Conservation (phyloP, 2,797 vertebrate species). For the Spinibarbus caldwelli region DNA sequence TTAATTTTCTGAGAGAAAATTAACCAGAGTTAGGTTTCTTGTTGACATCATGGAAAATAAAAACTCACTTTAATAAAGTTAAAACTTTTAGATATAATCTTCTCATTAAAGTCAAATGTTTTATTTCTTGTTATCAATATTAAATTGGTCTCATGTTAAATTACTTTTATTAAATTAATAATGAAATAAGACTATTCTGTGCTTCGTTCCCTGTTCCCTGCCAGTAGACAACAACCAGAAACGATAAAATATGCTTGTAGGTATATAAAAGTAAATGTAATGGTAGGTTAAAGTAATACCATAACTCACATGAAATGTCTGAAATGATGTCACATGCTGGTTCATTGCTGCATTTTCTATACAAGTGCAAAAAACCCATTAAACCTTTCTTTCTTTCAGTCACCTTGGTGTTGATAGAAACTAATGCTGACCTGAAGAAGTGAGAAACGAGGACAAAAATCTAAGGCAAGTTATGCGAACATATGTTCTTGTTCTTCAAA, state of each 20-base stretch:
- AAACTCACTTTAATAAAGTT: not conserved
- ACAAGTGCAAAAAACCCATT: constrained; percentile 40
- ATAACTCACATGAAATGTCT: constrained; percentile 25
- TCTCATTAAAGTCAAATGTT: not conserved
- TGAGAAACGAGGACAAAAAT: constrained; percentile 52
- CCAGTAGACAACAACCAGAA: not conserved
- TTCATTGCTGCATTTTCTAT: constrained; percentile 50
- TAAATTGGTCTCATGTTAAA: not conserved
- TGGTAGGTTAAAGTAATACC: not conserved
- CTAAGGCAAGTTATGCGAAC: constrained; percentile 50
- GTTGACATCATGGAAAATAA: not conserved
- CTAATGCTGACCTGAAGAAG: constrained; percentile 54
- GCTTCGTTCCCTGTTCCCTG: not conserved
- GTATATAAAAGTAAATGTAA: not conserved
- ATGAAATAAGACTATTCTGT: not conserved
- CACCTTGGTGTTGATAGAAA: constrained; percentile 56
- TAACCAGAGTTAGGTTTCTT: not conserved
- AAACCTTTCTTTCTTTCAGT: constrained; percentile 33
- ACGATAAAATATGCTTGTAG: not conserved
- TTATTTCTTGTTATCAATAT: too few relatives aligned
- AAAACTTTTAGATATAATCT: not conserved
- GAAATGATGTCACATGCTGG: constrained; percentile 14
- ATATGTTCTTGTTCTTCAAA: constrained; percentile 56
- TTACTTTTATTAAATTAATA: not conserved
- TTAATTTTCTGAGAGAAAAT: not conserved